phyloP scores from a whole-genome alignment of 2,888 invertebrate species.

The Lacanobia wlatinum region DNA sequence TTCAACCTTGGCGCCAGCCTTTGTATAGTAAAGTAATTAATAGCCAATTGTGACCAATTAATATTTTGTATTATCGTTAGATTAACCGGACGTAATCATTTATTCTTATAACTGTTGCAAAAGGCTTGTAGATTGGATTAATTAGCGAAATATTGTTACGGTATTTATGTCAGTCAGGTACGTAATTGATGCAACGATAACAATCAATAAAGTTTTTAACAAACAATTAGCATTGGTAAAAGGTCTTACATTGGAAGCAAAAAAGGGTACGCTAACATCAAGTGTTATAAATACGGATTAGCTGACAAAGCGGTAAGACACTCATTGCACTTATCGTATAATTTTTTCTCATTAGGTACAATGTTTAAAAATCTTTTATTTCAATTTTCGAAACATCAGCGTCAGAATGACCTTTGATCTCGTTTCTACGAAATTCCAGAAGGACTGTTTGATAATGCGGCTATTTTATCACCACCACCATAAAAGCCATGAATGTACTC shows the following conservation, averaged over 20 bases:
- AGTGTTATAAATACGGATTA: background rate
- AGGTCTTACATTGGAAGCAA: background rate
- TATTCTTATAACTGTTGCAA: conserved; percentile 27
- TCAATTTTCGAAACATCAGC: no score
- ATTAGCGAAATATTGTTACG: conserved; percentile 34
- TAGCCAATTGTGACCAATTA: conserved; percentile 56
- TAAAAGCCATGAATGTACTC: conserved; percentile 76
- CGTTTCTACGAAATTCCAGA: background rate
- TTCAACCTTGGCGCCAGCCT: conserved; percentile 56
- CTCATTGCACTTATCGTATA: no score
- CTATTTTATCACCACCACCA: background rate
- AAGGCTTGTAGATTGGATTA: conserved; percentile 27
- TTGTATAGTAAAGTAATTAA: conserved; percentile 40
- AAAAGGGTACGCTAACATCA: background rate
- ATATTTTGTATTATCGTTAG: conserved; percentile 31
- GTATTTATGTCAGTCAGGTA: conserved; percentile 30
- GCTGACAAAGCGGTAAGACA: background rate
- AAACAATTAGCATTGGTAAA: background rate
- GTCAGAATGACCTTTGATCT: no score
- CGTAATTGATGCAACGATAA: conserved; percentile 8
- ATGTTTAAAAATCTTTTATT: no score
- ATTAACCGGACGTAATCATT: conserved; percentile 46
- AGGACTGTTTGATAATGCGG: background rate
- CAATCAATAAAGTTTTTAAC: conserved; percentile 8
- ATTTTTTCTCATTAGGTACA: no score